Evolutionary conservation across 2,888 invertebrate genomes (phyloP), one percentile per base, ranked within the genome.

Genomic region (Antheraea assamensis): DNA sequence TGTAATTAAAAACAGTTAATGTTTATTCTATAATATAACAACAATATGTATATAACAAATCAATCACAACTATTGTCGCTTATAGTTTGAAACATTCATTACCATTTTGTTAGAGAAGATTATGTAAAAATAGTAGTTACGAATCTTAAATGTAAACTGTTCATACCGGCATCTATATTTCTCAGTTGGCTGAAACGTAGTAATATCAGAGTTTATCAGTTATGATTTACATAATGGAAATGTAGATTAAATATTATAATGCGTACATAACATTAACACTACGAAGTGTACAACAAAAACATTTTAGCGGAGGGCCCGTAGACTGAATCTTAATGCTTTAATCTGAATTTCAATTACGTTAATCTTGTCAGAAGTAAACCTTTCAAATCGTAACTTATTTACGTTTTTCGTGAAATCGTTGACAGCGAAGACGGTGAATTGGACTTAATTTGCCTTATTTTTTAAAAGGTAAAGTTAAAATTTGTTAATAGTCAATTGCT

Each of bases 281-380:
- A 64, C 21, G 35, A 35, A 64, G 82, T 79, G 82, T 84, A 86
- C 86, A 86, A 84, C 85, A 88, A 85, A 89, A 89, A 86, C 87
- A 87, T 88, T 88, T 88, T 83, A 85, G 84, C 84, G 78, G 80
- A 42, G 79, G 80, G 80, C 76, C 75, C 77, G 78, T 77, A 75
- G 75, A 75, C 80, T 78, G 84, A 87, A 88, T 88, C 82, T 85
- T 84, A 88, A 88, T 87, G 82, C 78, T 80, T 80, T 83, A 83
- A 88, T 88, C 87, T 87, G 84, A 88, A 89, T 88, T 85, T 87
- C 87, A 87, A 88, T 86, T 81, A 82, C 77, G 76, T 78, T 79
- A 82, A 83, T 81, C 80, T 81, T 72, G 76, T 79, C 77, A 80
- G 74, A 79, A 77, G 80, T 78, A 81, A 85, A 81, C 82, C 78